These are phyloP conservation scores for Polyodon spathula DNA, from an alignment of 2,113 vertebrate species.

Conservation along the genomic window DNA sequence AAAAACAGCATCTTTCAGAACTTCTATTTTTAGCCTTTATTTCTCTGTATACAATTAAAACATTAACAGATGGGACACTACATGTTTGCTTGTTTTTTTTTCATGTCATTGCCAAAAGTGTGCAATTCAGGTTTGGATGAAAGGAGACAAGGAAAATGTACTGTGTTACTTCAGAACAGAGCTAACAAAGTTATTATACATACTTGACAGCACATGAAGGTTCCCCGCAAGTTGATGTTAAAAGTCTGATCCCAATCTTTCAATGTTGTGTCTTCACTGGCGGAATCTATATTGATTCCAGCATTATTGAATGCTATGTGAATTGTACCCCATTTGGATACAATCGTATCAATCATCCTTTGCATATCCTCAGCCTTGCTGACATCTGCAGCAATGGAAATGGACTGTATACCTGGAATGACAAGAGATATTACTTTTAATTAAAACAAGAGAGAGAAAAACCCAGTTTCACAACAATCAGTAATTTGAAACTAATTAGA, in stretches of 20 bases:
- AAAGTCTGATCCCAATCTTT: conserved; percentile 71
- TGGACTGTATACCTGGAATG: conserved; percentile 50
- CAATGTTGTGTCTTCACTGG: conserved; percentile 60
- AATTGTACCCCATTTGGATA: conserved; percentile 53
- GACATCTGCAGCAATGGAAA: conserved; percentile 59
- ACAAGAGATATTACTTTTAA: conserved; percentile 9
- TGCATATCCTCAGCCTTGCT: conserved; percentile 58
- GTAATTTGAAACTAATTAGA: no score
- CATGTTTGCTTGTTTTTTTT: conserved; percentile 22
- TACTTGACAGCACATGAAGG: conserved; percentile 73
- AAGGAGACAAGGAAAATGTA: no score
- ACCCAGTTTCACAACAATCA: no score
- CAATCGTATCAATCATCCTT: conserved; percentile 45
- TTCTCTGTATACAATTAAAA: conserved; percentile 39
- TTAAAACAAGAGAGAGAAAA: no score
- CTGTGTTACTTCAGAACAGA: conserved; percentile 1
- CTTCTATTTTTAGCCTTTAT: neutral
- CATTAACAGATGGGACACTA: conserved; percentile 32
- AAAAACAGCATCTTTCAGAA: neutral
- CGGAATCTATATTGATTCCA: conserved; percentile 69
- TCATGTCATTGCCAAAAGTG: neutral
- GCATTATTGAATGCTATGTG: conserved; percentile 64
- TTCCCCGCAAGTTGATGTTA: conserved; percentile 57
- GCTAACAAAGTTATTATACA: neutral
- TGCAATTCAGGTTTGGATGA: no score